These are phyloP conservation scores for Ypsolopha sequella DNA, from an alignment of 2,888 invertebrate species.

Conservation along the genomic window DNA sequence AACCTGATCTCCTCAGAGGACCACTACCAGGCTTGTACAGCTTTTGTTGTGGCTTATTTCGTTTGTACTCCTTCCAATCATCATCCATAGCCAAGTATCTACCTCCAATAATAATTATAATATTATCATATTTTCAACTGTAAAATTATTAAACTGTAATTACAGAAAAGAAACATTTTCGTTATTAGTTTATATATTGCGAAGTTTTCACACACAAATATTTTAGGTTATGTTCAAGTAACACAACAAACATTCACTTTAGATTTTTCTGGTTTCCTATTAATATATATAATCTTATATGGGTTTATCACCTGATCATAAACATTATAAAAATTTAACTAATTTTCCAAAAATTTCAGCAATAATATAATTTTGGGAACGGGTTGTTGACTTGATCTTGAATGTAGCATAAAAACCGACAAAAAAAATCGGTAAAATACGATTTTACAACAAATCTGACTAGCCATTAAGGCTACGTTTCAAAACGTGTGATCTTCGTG, in stretches of 20 bases:
- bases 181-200: background rate
- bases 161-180: background rate
- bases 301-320: too few relatives aligned
- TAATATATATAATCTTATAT: too few relatives aligned
- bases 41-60: slow-evolving; percentile 77
- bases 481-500: too few relatives aligned
- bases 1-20: slow-evolving; percentile 76
- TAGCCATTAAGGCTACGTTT: too few relatives aligned
- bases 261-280: too few relatives aligned
- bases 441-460: too few relatives aligned
- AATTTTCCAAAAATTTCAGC: too few relatives aligned
- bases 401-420: too few relatives aligned
- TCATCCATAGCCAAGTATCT: slow-evolving; percentile 62
- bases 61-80: slow-evolving; percentile 69
- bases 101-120: background rate
- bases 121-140: slow-evolving; percentile 11
- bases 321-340: too few relatives aligned
- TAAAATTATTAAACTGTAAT: background rate
- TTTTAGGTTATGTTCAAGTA: slow-evolving; percentile 42
- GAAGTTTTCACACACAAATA: slow-evolving; percentile 7
- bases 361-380: too few relatives aligned
- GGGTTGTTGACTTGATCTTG: too few relatives aligned
- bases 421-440: too few relatives aligned
- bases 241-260: slow-evolving; percentile 12
- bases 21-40: slow-evolving; percentile 84